Percentiles rank a stretch among this genome's conserved stretches.
Conservation (phyloP, 2,797 vertebrate species). For the Anguilla anguilla region DNA sequence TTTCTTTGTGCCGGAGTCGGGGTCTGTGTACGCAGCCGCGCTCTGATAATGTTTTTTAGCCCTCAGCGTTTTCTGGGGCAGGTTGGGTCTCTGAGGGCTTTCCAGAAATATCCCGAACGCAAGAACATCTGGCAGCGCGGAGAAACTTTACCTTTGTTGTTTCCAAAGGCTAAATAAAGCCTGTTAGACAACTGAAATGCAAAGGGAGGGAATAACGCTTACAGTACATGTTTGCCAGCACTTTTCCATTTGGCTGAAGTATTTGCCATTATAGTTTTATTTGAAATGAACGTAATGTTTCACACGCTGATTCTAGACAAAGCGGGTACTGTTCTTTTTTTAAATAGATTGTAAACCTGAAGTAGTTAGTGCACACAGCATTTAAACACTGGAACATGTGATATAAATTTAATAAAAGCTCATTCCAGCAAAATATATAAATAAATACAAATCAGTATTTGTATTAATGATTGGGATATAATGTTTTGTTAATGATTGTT, state of each 20-base stretch:
- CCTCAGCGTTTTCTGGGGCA: conserved; percentile 77
- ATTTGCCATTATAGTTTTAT: conserved; percentile 49
- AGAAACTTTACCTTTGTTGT: conserved; percentile 66
- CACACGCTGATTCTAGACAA: conserved; percentile 42
- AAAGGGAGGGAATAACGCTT: conserved; percentile 41
- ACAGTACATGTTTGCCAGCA: conserved; percentile 46
- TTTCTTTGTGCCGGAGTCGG: conserved; percentile 61
- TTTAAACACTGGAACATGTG: conserved; percentile 32
- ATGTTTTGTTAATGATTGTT: neutral
- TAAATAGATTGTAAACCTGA: conserved; percentile 49
- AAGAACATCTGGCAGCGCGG: conserved; percentile 55
- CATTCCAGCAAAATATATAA: conserved; percentile 37
- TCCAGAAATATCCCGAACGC: conserved; percentile 75
- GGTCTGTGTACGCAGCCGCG: conserved; percentile 73
- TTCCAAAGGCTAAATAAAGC: conserved; percentile 64
- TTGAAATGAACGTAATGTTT: conserved; percentile 45
- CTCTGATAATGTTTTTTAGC: conserved; percentile 72
- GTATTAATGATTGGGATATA: conserved; percentile 24
- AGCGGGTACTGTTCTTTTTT: conserved; percentile 45
- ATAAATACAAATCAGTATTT: conserved; percentile 34
- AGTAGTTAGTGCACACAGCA: conserved; percentile 41
- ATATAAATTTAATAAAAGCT: conserved; percentile 44
- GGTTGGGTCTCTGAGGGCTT: conserved; percentile 65
- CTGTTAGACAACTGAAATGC: conserved; percentile 60
- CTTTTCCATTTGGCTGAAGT: conserved; percentile 46